Evolutionary conservation across 2,113 vertebrate species (phyloP).

Genomic region (Macquaria ambigua): DNA sequence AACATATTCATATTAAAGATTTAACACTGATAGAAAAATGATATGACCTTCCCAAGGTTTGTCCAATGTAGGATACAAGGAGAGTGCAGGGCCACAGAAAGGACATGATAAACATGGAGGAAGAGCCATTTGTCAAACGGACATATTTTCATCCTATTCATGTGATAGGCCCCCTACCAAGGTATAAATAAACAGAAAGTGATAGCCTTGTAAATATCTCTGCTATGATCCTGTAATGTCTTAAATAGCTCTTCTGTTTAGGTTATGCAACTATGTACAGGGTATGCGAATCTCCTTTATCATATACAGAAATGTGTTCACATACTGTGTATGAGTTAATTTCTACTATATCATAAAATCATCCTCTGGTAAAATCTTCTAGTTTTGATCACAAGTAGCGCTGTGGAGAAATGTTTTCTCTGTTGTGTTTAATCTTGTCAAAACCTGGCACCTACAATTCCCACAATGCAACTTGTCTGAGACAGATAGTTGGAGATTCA

Average conservation of each 20-base stretch:
- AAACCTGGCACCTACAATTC: too few relatives aligned
- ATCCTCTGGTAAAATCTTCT: background rate
- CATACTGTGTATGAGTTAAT: slow-evolving; percentile 3
- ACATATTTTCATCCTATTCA: slow-evolving; percentile 55
- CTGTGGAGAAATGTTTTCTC: background rate
- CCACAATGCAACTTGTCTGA: too few relatives aligned
- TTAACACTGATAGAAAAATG: background rate
- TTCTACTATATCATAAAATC: background rate
- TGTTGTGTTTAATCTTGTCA: too few relatives aligned
- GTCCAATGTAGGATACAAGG: background rate
- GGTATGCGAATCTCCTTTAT: background rate
- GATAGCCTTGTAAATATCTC: slow-evolving; percentile 71
- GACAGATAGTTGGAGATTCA: too few relatives aligned
- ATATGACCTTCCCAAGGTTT: background rate
- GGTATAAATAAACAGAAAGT: slow-evolving; percentile 72
- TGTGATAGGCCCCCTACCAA: slow-evolving; percentile 24
- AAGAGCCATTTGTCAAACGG: slow-evolving; percentile 20
- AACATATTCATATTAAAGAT: background rate
- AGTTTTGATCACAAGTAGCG: background rate
- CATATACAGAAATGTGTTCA: slow-evolving; percentile 1
- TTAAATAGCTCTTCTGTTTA: slow-evolving; percentile 63
- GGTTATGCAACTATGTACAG: slow-evolving; percentile 22
- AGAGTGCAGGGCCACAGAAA: slow-evolving; percentile 20
- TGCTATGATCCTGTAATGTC: slow-evolving; percentile 41
- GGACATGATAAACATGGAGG: slow-evolving; percentile 28